These are phyloP conservation scores for Pelmatolapia mariae DNA, from an alignment of 2,113 vertebrate genomes.

Conservation along the genomic window DNA sequence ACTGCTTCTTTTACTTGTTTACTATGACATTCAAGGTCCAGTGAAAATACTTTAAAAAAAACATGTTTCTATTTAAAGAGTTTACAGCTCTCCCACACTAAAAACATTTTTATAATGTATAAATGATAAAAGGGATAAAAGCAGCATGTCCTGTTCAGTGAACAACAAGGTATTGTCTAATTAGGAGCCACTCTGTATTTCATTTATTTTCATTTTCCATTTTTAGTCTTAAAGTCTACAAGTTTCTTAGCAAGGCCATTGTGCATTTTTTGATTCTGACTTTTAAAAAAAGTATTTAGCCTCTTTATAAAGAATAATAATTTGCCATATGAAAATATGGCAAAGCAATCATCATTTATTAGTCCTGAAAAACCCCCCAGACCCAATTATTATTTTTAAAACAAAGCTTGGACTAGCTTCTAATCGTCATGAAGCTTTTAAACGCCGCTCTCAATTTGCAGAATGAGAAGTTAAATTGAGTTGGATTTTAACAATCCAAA, in stretches of 20 bases:
- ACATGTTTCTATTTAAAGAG: background rate
- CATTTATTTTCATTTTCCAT: background rate
- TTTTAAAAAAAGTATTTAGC: background rate
- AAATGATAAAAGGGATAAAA: background rate
- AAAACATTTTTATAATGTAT: background rate
- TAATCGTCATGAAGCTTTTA: constrained; percentile 42
- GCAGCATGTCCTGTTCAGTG: background rate
- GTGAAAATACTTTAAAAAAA: background rate
- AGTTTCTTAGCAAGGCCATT: background rate
- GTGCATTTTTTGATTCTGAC: background rate
- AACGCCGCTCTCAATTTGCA: constrained; percentile 5
- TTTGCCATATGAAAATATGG: background rate
- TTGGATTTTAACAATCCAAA: constrained; percentile 47
- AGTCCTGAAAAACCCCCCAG: background rate
- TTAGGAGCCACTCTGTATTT: background rate
- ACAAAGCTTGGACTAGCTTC: background rate
- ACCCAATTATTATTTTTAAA: background rate
- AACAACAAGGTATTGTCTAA: background rate
- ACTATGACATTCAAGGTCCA: background rate
- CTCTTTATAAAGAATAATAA: background rate
- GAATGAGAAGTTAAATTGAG: constrained; percentile 45
- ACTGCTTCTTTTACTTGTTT: background rate
- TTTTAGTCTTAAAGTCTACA: background rate
- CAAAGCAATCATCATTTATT: background rate
- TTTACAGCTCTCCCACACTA: background rate